A percentile compares a stretch with the other conserved stretches of the same genome.
Conservation (phyloP, 2,113 vertebrate genomes). For the Brachypodius melanocephalos region DNA sequence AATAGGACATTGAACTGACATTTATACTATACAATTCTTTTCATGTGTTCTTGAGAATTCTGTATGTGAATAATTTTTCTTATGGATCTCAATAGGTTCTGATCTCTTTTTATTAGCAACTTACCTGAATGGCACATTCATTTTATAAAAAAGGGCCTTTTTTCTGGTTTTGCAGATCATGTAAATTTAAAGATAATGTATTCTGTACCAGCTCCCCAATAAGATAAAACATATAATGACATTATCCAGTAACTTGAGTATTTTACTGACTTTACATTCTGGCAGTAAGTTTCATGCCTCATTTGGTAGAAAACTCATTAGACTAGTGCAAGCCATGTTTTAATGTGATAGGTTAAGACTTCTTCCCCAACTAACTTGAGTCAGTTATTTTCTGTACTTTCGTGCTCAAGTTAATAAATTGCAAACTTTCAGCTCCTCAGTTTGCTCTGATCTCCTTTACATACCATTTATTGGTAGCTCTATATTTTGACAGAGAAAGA, state of each 20-base stretch:
- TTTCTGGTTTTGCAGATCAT: background rate
- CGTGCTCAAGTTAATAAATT: slow-evolving; percentile 70
- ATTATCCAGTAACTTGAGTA: slow-evolving; percentile 69
- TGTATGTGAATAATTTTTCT: background rate
- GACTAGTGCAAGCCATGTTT: slow-evolving; percentile 61
- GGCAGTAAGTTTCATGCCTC: slow-evolving; percentile 73
- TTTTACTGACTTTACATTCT: slow-evolving; percentile 73
- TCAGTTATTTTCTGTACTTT: slow-evolving; percentile 66
- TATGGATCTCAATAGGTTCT: background rate
- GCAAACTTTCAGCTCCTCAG: slow-evolving; percentile 37
- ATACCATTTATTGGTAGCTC: slow-evolving; percentile 43
- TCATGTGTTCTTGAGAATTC: background rate
- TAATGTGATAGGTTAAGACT: slow-evolving; percentile 69
- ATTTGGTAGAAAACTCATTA: slow-evolving; percentile 77
- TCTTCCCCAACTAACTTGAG: slow-evolving; percentile 58
- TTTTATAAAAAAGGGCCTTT: background rate
- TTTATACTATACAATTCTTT: background rate
- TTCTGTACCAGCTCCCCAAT: slow-evolving; percentile 45
- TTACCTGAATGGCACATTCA: slow-evolving; percentile 18
- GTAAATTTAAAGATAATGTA: slow-evolving; percentile 61
- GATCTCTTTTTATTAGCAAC: slow-evolving; percentile 2
- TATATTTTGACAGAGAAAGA: slow-evolving; percentile 57
- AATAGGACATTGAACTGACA: background rate
- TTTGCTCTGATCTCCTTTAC: slow-evolving; percentile 64
- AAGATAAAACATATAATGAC: slow-evolving; percentile 72